Conservation (phyloP, 2,888 invertebrate genomes). For the Ptilodon capucinus region DNA sequence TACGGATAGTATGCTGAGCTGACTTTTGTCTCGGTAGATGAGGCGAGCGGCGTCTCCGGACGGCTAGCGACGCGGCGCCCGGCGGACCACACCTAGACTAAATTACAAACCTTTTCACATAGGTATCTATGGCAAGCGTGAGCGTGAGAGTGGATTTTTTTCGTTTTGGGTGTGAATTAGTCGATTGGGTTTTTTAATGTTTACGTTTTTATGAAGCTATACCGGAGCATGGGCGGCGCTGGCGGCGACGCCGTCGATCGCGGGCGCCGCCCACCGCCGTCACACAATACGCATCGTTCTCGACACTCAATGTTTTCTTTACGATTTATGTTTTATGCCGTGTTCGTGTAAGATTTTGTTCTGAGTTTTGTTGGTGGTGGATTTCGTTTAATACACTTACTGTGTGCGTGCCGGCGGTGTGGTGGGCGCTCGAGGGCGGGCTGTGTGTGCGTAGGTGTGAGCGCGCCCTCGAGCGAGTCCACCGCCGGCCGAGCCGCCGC, state of each 20-base stretch:
- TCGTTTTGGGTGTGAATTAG: conserved; percentile 83
- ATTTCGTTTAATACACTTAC: conserved; percentile 82
- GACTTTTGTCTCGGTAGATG: conserved; percentile 83
- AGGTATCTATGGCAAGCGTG: conserved; percentile 83
- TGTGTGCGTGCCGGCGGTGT: conserved; percentile 36
- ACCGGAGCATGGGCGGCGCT: conserved; percentile 76
- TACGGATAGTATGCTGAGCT: conserved; percentile 58
- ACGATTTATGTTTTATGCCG: conserved; percentile 78
- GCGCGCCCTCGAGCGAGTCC: conserved; percentile 52
- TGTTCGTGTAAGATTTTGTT: conserved; percentile 82
- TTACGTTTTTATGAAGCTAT: conserved; percentile 79
- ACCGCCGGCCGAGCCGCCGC: conserved; percentile 25
- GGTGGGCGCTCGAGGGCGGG: conserved; percentile 50
- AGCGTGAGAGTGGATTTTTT: conserved; percentile 83
- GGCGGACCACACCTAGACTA: conserved; percentile 80
- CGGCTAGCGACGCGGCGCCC: conserved; percentile 73
- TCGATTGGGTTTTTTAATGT: conserved; percentile 83
- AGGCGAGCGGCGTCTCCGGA: conserved; percentile 75
- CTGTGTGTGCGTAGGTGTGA: conserved; percentile 70
- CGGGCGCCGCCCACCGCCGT: conserved; percentile 75
- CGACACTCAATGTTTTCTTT: conserved; percentile 80
- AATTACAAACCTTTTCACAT: conserved; percentile 81
- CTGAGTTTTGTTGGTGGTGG: conserved; percentile 82
- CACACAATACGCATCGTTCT: conserved; percentile 76
- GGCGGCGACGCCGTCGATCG: conserved; percentile 42